These are phyloP conservation scores for Criorhina ranunculi DNA, from an alignment of 2,888 invertebrate species.

Conservation along the genomic window DNA sequence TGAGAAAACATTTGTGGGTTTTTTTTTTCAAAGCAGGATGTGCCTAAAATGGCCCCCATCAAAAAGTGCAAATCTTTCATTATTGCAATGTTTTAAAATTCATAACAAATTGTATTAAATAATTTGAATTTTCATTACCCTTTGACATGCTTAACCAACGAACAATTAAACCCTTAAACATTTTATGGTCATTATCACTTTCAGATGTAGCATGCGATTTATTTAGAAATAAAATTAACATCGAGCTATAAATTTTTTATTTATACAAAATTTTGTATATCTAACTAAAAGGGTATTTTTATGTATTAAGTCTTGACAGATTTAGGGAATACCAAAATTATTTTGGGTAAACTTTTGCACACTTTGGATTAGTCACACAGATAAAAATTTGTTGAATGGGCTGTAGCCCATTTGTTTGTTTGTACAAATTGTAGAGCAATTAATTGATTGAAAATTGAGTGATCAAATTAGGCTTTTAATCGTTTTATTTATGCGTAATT, in stretches of 20 bases:
- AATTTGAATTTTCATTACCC: not conserved
- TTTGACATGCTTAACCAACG: not conserved
- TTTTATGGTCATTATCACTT: not conserved
- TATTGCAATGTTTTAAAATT: conserved; percentile 4
- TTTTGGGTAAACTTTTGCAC: no score
- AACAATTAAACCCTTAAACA: not conserved
- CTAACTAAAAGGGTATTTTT: not conserved
- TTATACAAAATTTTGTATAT: not conserved
- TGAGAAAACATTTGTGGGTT: no score
- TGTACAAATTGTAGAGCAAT: not conserved
- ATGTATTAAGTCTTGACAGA: not conserved
- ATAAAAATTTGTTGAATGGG: not conserved
- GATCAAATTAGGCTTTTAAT: conserved; percentile 5
- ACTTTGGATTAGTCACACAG: not conserved
- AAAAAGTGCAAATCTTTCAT: not conserved
- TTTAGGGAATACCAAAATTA: not conserved
- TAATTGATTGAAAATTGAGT: conserved; percentile 14
- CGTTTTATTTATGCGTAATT: not conserved
- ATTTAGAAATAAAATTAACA: conserved; percentile 15
- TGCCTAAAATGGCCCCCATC: not conserved
- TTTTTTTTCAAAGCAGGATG: not conserved
- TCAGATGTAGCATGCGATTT: conserved; percentile 10
- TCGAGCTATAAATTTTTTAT: not conserved
- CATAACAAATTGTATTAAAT: not conserved
- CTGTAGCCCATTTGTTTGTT: conserved; percentile 1